Evolutionary conservation across 1,140 invertebrate species (phyloP), one percentile per base, ranked within the genome.

Genomic region (Euwallacea similis): DNA sequence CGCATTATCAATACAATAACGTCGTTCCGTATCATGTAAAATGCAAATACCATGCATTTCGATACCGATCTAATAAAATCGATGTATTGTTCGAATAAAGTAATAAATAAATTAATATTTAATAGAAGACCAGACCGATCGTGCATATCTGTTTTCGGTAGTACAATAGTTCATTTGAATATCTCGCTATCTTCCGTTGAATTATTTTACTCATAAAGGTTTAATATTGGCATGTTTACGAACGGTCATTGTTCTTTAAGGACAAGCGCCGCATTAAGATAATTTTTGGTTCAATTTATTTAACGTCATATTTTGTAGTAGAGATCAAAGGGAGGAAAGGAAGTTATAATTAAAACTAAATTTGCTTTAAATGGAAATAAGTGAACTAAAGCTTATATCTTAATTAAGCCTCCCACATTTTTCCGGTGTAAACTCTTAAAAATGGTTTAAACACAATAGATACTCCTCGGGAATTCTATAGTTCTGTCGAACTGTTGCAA

Each of bases 61-160:
- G 77, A 78, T 78, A 76, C 72, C 74, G 71, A 78, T 78, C 77
- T 78, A 78, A 78, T 78, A 77, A 77, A 77, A 78, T 78, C 77
- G 73, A 78, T 78, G 74, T 78, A 78, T 78, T 78, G 77, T 78
- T 78, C 74, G 73, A 73, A 77, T 77, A 76, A 76, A 76, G 76
- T 73, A 77, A 78, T 78, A 78, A 78, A 78, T 78, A 77, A 76
- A 78, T 78, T 78, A 78, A 78, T 78, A 78, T 75, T 78, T 78
- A 69, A 74, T 66, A 72, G 43, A 50, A 64, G 65, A 69, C 59
- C 47, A 50, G 62, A n/a, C 44, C 69, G 75, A 73, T 76, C 76
- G 75, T 78, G 76, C 74, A 73, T 76, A 76, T 74, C 73, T 76
- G 71, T 69, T 64, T 73, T 73, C 65, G 76, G 67, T 73, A 64